These are phyloP conservation scores for Monopterus albus DNA, from an alignment of 2,113 vertebrate species.

Conservation along the genomic window DNA sequence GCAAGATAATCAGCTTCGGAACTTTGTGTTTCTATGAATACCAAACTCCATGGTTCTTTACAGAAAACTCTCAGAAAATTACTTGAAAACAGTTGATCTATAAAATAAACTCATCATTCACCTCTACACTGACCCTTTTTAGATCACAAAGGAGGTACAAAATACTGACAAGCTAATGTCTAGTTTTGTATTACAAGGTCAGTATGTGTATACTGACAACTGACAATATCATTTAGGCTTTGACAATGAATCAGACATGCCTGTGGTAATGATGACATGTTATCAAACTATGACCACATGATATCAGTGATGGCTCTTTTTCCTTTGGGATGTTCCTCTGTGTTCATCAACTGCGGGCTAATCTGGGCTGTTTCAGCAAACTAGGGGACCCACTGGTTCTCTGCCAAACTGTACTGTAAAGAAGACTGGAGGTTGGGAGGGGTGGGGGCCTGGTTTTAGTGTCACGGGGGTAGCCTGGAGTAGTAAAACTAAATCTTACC, in stretches of 20 bases:
- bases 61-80: too few species aligned
- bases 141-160: neutral
- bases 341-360: conserved; percentile 67
- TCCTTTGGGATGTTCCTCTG: conserved; percentile 85
- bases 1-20: too few species aligned
- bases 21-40: too few species aligned
- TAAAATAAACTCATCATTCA: too few species aligned
- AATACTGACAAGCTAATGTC: neutral
- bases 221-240: too few species aligned
- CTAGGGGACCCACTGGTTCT: conserved; percentile 84
- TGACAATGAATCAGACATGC: too few species aligned
- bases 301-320: conserved; percentile 78
- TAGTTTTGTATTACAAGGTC: too few species aligned
- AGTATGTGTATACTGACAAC: too few species aligned
- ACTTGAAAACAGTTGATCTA: too few species aligned
- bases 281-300: conserved; percentile 85
- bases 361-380: conserved; percentile 70
- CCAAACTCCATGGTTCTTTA: too few species aligned
- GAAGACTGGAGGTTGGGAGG: conserved; percentile 12
- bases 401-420: conserved; percentile 75
- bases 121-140: neutral
- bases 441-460: conserved; percentile 5
- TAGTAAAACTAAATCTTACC: conserved; percentile 13
- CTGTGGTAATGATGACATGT: conserved; percentile 45
- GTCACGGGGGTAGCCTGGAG: neutral